Evolutionary conservation across 2,888 invertebrate species (phyloP), one percentile per base, ranked within the genome.

Genomic region (Catonia carolina): DNA sequence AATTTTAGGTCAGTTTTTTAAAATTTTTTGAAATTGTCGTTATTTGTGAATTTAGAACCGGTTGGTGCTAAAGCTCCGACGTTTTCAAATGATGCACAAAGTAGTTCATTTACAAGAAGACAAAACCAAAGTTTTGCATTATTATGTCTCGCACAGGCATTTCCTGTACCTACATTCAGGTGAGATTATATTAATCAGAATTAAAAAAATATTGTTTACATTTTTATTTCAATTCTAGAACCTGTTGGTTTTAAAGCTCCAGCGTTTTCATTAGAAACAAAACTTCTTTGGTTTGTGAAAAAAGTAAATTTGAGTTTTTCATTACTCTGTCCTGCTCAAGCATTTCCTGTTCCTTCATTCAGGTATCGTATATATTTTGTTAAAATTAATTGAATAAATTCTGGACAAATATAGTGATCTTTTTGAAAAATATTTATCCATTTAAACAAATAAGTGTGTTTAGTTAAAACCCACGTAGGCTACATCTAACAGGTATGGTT

Each of bases 271-370:
- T 78, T 78, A 63, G 78, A 77, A 63, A 78, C 78, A 61, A 77
- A 80, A 68, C 74, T 78, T 69, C 76, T 77, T 50, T 80, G 77
- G 72, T 80, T 79, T 72, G 75, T 78, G 68, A 60, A 56, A 18
- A 39, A 33, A 41, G 53, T 52, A 12, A 52, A 73, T 61, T 70
- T 70, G 65, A 79, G 78, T 69, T 75, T 84, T 66, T 82, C 84
- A 45, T 70, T 87, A 61, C 74, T 84, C 65, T 87, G 86, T 72
- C 85, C 85, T 57, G 85, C 86, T 17, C 86, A 86, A 72, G 85
- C 84, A 22, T 87, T 80, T 74, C 86, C 86, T 60, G 81, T 85
- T 70, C 85, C 86, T 67, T 73, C 79, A 63, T 81, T 82, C 79
- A 84, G 84, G 85, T 86, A 54, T 50, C n/a, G n/a, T n/a, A n/a